Evolutionary conservation across 2,113 vertebrate species (phyloP), one percentile per base, ranked within the genome.

Genomic region (Tachysurus vachellii): DNA sequence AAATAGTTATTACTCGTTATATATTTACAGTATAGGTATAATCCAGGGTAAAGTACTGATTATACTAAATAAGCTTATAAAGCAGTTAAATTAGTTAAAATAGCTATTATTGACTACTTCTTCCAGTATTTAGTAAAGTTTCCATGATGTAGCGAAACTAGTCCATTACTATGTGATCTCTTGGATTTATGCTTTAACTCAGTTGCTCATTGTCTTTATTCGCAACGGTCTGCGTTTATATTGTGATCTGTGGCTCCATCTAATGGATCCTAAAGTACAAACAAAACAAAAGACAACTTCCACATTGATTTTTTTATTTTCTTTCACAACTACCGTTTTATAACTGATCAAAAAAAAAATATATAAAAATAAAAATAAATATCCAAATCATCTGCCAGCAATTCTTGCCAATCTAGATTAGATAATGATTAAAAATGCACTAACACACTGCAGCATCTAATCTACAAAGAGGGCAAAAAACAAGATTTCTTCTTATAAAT

Each of bases 291-390:
- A 54, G 19, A n/a, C 59, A 23, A 76, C 10, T 82, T 85, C 53
- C 36, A 86, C 64, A 84, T 28, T 44, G 77, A 89, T 89, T 83
- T 89, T 75, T 95, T 95, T 94, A 95, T 95, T 95, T 93, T 88
- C 91, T 93, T 36, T 36, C 36, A 36, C 36, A 83, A 31, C 71
- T 62, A 77, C 16, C 14, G 0, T 62, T 62, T 89, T 91, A 87
- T 90, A 92, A 90, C 90, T 90, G 91, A 91, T 94, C 88, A 91
- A 42, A 54, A 75, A 76, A 66, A n/a, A n/a, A n/a, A n/a, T n/a
- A n/a, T n/a, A n/a, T 56, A 64, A 23, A 75, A 73, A 64, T 56
- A 64, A 21, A 42, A 76, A 42, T 17, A 2, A 16, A 68, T 36
- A 36, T 36, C 36, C 36, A 36, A 23, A 80, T 42, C 26, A 86